Evolutionary conservation across 2,113 vertebrate species (phyloP).

Genomic region (Daboia siamensis): DNA sequence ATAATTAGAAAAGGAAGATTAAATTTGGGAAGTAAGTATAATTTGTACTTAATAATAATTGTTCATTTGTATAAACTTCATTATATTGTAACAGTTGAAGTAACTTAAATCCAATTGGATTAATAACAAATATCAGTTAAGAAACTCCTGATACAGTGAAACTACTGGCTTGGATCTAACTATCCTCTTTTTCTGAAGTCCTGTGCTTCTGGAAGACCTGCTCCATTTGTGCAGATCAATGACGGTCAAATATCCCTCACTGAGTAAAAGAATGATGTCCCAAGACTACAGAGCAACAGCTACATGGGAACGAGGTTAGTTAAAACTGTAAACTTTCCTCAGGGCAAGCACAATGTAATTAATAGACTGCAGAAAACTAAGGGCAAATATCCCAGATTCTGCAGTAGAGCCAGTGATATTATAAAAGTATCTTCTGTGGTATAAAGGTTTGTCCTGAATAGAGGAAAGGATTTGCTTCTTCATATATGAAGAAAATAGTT

Average conservation of each 20-base stretch:
- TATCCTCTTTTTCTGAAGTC: constrained; percentile 67
- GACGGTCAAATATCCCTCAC: constrained; percentile 67
- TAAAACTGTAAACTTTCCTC: not conserved
- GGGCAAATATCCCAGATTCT: not conserved
- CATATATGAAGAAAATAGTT: not conserved
- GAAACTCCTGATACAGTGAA: not conserved
- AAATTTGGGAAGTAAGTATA: not conserved
- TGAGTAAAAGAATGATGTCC: constrained; percentile 74
- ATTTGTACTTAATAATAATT: not conserved
- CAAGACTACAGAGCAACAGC: constrained; percentile 75
- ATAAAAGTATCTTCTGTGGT: not conserved
- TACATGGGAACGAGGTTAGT: constrained; percentile 85
- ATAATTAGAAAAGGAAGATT: not conserved
- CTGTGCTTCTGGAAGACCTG: constrained; percentile 78
- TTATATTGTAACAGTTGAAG: not conserved
- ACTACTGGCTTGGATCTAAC: constrained; percentile 14
- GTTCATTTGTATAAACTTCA: not conserved
- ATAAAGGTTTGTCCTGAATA: not conserved
- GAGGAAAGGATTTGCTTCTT: not conserved
- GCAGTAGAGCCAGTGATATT: not conserved
- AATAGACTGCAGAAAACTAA: not conserved
- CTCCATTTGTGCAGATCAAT: constrained; percentile 82
- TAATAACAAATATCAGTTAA: not conserved
- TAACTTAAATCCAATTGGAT: not conserved
- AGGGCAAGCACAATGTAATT: constrained; percentile 5